phyloP scores from a whole-genome alignment of 1,140 invertebrate genomes.

The Habropoda laboriosa region DNA sequence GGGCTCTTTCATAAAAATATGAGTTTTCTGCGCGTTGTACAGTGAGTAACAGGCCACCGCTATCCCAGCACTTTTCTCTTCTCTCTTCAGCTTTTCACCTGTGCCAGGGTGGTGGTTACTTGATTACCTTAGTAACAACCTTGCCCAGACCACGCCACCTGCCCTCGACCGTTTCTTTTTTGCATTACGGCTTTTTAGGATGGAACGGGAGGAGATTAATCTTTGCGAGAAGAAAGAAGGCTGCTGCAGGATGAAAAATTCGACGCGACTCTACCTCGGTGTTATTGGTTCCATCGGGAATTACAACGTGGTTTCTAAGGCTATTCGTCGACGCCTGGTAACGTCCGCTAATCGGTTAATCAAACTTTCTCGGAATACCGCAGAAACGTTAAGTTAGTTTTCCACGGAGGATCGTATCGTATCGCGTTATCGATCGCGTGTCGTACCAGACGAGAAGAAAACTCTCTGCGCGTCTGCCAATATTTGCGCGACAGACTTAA shows the following conservation, averaged over 20 bases:
- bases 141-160: neutral
- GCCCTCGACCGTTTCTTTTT: slow-evolving; percentile 45
- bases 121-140: slow-evolving; percentile 37
- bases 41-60: neutral
- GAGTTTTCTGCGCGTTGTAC: slow-evolving; percentile 29
- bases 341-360: neutral
- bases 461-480: slow-evolving; percentile 38
- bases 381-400: slow-evolving; percentile 47
- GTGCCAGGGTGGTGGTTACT: slow-evolving; percentile 6
- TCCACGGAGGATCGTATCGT: slow-evolving; percentile 18
- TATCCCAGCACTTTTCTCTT: neutral
- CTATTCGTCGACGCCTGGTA: neutral
- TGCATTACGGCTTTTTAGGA: slow-evolving; percentile 28
- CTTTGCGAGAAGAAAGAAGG: neutral
- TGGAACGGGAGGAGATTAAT: neutral
- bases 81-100: slow-evolving; percentile 3
- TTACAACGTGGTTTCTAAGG: neutral
- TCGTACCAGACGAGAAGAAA: slow-evolving; percentile 17
- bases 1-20: slow-evolving; percentile 41
- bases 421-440: slow-evolving; percentile 41
- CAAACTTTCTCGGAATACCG: too few relatives aligned
- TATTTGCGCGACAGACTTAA: slow-evolving; percentile 50
- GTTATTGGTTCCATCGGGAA: neutral
- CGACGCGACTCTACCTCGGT: neutral
- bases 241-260: neutral